Evolutionary conservation across 1,140 invertebrate genomes (phyloP).

Genomic region (Zaprionus vittiger): DNA sequence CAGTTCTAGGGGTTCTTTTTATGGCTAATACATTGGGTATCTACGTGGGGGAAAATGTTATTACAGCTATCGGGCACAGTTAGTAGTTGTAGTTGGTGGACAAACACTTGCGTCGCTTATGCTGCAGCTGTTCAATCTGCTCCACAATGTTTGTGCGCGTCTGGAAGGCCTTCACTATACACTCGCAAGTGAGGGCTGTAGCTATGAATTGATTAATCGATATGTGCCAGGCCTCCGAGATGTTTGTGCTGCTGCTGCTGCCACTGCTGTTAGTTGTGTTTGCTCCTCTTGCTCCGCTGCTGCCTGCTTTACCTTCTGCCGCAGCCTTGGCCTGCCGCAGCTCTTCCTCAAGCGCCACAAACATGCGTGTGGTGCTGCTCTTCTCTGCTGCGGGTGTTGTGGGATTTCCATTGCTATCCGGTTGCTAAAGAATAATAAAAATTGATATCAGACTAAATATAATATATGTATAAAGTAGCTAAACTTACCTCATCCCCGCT

Average conservation of each 20-base stretch:
- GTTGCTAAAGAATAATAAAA: constrained; percentile 41
- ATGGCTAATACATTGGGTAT: constrained; percentile 72
- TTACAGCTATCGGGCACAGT: constrained; percentile 10
- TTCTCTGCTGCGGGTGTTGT: constrained; percentile 77
- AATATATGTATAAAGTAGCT: not conserved
- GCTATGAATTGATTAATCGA: constrained; percentile 81
- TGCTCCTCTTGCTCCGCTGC: constrained; percentile 18
- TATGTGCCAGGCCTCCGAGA: constrained; percentile 75
- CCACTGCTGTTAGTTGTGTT: constrained; percentile 32
- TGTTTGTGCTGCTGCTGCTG: constrained; percentile 69
- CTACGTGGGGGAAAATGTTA: constrained; percentile 14
- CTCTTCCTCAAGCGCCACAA: constrained; percentile 76
- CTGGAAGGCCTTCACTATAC: constrained; percentile 72
- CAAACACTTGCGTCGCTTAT: constrained; percentile 81
- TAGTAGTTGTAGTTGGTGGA: constrained; percentile 64
- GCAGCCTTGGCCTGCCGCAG: constrained; percentile 53
- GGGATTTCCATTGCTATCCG: constrained; percentile 82
- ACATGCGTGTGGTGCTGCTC: constrained; percentile 65
- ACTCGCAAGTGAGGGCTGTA: constrained; percentile 72
- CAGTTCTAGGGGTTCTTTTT: constrained; percentile 48
- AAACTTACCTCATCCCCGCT: constrained; percentile 70
- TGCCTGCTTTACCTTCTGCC: not conserved
- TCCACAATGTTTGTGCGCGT: constrained; percentile 67
- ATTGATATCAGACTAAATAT: not conserved
- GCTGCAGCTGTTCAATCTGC: constrained; percentile 78